Evolutionary conservation across 2,113 vertebrate genomes (phyloP).

Genomic region (Bungarus multicinctus): DNA sequence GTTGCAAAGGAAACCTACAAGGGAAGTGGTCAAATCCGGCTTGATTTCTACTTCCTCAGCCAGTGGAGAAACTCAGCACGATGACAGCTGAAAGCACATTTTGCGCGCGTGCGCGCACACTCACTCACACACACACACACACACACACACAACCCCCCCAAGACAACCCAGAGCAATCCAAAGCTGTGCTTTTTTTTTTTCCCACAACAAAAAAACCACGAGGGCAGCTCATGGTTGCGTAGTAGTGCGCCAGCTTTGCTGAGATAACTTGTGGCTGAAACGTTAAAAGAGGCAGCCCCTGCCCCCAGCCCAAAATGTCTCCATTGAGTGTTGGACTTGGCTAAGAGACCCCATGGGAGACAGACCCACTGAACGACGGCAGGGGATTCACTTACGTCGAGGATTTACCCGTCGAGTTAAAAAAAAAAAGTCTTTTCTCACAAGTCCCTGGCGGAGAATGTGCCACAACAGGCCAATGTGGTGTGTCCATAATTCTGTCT

Average conservation of each 20-base stretch:
- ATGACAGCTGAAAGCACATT: not conserved
- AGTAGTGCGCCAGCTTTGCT: not conserved
- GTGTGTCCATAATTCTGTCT: not conserved
- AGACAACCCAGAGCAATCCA: not conserved
- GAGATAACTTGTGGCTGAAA: not conserved
- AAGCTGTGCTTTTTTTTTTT: not conserved
- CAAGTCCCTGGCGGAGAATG: not conserved
- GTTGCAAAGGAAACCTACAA: not conserved
- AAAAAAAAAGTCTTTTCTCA: no score
- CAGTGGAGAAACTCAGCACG: not conserved
- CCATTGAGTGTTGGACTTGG: not conserved
- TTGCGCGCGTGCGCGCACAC: no score
- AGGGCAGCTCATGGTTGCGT: rapidly evolving
- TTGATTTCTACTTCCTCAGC: no score
- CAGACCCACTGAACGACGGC: no score
- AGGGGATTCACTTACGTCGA: no score
- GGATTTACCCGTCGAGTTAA: no score
- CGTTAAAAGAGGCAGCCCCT: not conserved
- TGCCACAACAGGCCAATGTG: not conserved
- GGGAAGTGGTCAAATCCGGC: constrained; percentile 16
- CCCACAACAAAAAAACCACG: no score
- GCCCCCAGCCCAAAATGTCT: not conserved
- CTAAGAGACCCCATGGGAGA: not conserved
- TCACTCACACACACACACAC: no score
- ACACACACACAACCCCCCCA: no score